Evolutionary conservation across 2,888 invertebrate genomes (phyloP).

Genomic region (Amaurobius ferox): DNA sequence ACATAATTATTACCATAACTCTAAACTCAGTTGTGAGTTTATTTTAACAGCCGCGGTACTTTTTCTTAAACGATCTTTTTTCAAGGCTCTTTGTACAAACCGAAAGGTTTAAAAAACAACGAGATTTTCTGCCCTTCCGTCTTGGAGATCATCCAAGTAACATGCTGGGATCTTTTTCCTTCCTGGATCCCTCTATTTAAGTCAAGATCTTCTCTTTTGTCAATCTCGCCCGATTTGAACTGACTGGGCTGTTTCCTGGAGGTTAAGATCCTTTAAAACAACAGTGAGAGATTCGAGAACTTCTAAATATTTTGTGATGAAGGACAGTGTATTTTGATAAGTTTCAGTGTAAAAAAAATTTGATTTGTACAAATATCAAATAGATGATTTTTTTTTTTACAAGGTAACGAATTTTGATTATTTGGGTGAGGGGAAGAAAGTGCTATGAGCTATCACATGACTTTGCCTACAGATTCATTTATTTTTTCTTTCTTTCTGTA

Average conservation of each 20-base stretch:
- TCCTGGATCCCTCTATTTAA: background rate
- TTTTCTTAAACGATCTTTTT: background rate
- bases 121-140: background rate
- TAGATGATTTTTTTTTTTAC: too few species aligned
- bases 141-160: background rate
- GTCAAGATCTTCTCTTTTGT: slow-evolving; percentile 29
- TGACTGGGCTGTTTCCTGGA: background rate
- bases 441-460: too few species aligned
- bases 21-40: background rate
- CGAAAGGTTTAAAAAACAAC: background rate
- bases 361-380: too few species aligned
- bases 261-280: background rate
- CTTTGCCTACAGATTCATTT: too few species aligned
- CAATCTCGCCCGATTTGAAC: background rate
- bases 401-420: too few species aligned
- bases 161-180: background rate
- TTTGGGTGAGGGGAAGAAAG: too few species aligned
- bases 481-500: too few species aligned
- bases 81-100: background rate
- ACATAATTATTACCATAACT: background rate
- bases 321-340: too few species aligned
- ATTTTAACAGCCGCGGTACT: background rate
- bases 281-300: background rate
- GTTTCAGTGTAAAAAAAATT: too few species aligned
- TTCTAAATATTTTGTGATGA: too few species aligned